Base-by-base conservation (phyloP, 1,140 invertebrate genomes). In the Drosophila novamexicana region DNA sequence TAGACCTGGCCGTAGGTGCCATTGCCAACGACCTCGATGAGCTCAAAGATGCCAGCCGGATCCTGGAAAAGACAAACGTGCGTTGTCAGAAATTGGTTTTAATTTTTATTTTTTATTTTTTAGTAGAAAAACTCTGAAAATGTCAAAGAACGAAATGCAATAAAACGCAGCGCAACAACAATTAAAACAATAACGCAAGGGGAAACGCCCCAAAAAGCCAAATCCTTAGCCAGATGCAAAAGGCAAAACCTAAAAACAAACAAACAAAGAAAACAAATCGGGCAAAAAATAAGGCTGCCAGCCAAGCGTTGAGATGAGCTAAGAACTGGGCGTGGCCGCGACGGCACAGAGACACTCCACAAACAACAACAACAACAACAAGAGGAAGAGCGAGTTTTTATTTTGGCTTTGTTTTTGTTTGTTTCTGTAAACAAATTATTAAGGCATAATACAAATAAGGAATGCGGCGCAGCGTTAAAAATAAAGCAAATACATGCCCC, bases 1-100 rank as follows among this genome's bases (percentile, higher is more conserved):
- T 99, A 99, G 63, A 99, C 99, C 95, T 99, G 98, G 77, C 99
- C 99, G 94, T 99, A 99, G 22, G 99, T 99, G 92, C 99, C 99
- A 98, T 99, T 99, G 93, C 99, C 99, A 65, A 99, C 99, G 49
- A 99, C 98, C 96, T 99, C 99, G 92, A 99, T 99, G 63, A 99
- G 94, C 93, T 99, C 98, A 94, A 99, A 99, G 92, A 99, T 99
- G 80, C 99, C 99, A 93, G 98, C 98, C 80, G 99, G 99, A 94
- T 99, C 99, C 98, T 99, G 94, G 7, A 49, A 54, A 29, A 50
- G 18, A 50, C 91, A 90, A 88, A 92, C 93, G 37, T 34, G 49
- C 49, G 90, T 58, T 65, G 65, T 73, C 90, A 53, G 9, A 52
- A 53, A 67, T 79, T 71, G 57, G 62, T 70, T 40, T 22, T 3